phyloP scores from a whole-genome alignment of 1,140 invertebrate genomes.

The Fopius arisanus region DNA sequence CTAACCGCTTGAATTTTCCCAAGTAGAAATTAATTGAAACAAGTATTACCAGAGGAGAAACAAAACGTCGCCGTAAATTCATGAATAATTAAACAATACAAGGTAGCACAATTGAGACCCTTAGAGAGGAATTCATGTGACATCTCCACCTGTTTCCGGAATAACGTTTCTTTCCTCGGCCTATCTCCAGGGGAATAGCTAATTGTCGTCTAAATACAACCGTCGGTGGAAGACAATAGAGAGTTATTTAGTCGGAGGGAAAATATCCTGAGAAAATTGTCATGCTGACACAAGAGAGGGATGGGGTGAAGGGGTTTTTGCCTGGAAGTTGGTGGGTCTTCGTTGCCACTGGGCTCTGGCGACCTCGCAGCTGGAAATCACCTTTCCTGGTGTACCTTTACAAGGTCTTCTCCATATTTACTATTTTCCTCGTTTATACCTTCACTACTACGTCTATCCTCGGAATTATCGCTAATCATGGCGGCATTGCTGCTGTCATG shows the following conservation, averaged over 20 bases:
- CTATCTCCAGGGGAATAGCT: not conserved
- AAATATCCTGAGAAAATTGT: not conserved
- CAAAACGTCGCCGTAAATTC: not conserved
- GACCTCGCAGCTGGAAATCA: not conserved
- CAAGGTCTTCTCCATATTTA: not conserved
- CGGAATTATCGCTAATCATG: not conserved
- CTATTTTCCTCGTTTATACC: slow-evolving; percentile 21
- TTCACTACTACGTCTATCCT: slow-evolving; percentile 11
- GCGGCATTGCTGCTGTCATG: not conserved
- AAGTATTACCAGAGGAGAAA: not conserved
- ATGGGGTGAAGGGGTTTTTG: slow-evolving; percentile 7
- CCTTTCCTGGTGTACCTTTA: not conserved
- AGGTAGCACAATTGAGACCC: not conserved
- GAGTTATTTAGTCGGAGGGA: not conserved
- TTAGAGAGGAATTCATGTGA: not conserved
- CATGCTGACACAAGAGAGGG: not conserved
- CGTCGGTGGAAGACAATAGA: not conserved
- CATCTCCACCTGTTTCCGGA: not conserved
- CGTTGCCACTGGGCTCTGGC: slow-evolving; percentile 16
- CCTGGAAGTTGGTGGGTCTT: slow-evolving; percentile 19
- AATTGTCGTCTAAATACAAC: not conserved
- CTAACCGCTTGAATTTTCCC: not conserved
- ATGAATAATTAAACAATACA: not conserved
- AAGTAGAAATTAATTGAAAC: not conserved
- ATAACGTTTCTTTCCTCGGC: not conserved